Conservation (phyloP, 2,888 invertebrate species). For the Phytoseiulus persimilis region DNA sequence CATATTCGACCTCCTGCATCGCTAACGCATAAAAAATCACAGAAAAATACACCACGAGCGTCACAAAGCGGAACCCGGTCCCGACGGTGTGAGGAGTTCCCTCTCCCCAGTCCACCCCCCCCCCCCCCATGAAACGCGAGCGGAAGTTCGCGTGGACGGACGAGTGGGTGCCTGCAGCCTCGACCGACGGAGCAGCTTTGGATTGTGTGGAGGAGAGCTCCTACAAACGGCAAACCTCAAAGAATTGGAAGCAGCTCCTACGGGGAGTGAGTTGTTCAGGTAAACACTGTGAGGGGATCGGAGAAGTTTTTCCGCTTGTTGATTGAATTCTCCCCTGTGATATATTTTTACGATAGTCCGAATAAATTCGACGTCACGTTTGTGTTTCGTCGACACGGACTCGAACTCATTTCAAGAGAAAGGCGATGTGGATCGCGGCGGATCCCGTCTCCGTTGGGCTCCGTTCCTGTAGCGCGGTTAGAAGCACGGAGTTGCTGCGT, state of each 20-base stretch:
- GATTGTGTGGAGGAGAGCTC: neutral
- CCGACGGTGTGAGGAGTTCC: neutral
- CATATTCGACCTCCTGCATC: neutral
- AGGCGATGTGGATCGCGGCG: too few relatives aligned
- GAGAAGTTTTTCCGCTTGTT: neutral
- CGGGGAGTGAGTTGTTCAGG: neutral
- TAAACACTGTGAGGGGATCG: neutral
- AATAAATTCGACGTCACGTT: neutral
- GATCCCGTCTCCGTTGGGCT: too few relatives aligned
- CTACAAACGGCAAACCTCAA: neutral
- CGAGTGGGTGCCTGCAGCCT: too few relatives aligned
- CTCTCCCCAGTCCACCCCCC: neutral
- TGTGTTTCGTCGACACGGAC: neutral
- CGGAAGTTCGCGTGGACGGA: neutral
- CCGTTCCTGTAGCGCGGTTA: too few relatives aligned
- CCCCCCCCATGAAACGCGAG: neutral
- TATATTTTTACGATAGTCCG: neutral
- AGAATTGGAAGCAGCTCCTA: neutral
- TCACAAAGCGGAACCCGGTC: neutral
- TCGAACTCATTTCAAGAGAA: neutral
- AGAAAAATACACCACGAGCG: neutral
- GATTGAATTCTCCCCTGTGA: neutral
- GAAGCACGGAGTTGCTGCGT: too few relatives aligned
- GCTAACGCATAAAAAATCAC: neutral
- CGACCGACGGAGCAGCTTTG: neutral